Conservation (phyloP, 2,797 vertebrate genomes). For the Champsocephalus esox region DNA sequence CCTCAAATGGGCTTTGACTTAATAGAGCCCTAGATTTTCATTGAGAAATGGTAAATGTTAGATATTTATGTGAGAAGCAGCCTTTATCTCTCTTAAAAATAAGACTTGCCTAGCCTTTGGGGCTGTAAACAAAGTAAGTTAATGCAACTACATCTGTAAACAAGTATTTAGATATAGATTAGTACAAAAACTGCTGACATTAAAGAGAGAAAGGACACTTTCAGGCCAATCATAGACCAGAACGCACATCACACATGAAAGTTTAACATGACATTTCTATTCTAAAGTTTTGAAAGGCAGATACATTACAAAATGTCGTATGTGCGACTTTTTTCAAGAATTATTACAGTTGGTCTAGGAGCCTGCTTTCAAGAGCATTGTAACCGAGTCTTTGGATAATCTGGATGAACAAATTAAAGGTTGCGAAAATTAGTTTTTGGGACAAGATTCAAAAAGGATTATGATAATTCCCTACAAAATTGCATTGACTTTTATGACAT, state of each 20-base stretch:
- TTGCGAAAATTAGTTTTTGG: not conserved
- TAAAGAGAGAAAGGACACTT: not conserved
- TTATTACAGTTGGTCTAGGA: not conserved
- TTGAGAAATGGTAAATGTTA: constrained; percentile 9
- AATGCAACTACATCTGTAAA: constrained; percentile 1
- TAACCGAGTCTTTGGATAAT: not conserved
- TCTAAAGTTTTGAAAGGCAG: not conserved
- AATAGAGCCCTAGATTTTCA: constrained; percentile 19
- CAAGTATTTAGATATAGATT: not conserved
- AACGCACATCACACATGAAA: not conserved
- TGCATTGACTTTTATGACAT: not conserved
- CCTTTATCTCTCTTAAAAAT: not conserved
- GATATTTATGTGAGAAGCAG: constrained; percentile 15
- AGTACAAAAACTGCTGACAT: no score
- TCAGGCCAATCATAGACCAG: not conserved
- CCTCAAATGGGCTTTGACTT: not conserved
- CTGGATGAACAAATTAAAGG: not conserved
- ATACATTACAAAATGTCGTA: not conserved
- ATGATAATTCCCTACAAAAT: not conserved
- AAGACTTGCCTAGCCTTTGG: constrained; percentile 13
- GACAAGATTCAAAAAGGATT: not conserved
- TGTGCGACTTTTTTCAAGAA: not conserved
- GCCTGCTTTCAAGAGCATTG: not conserved
- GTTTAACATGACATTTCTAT: not conserved
- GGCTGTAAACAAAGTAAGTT: constrained; percentile 6